These are phyloP conservation scores for Ochropleura leucogaster DNA, from an alignment of 2,888 invertebrate species.

Conservation along the genomic window DNA sequence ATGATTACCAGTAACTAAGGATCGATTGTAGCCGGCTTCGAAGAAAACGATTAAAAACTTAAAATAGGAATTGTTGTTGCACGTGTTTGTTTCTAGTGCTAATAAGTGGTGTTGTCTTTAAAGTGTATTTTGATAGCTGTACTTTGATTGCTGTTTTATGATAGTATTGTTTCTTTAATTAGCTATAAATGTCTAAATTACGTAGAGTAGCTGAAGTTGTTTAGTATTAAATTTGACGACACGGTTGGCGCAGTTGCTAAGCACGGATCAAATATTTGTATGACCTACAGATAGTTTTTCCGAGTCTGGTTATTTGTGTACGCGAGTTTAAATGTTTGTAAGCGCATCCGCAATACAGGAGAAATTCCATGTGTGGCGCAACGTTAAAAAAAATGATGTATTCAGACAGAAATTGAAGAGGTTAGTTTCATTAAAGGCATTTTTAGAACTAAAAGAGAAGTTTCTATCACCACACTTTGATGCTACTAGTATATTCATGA, in stretches of 20 bases:
- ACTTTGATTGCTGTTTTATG: no score
- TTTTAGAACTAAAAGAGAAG: not conserved
- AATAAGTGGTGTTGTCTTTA: not conserved
- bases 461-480: not conserved
- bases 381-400: not conserved
- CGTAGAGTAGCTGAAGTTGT: no score
- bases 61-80: slow-evolving; percentile 22
- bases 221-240: no score
- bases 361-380: no score
- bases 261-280: no score
- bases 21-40: slow-evolving; percentile 52
- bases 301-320: no score
- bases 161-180: no score
- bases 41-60: slow-evolving; percentile 34
- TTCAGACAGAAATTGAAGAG: not conserved
- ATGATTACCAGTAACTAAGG: slow-evolving; percentile 42
- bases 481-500: not conserved
- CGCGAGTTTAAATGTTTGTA: no score
- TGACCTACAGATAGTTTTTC: no score
- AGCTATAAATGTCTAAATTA: no score
- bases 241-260: no score
- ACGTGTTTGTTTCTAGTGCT: not conserved
- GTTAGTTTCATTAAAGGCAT: not conserved
- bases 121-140: not conserved
- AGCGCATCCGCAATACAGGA: no score